Evolutionary conservation across 2,113 vertebrate genomes (phyloP), one percentile per base, ranked within the genome.

Genomic region (Leucoraja erinaceus): DNA sequence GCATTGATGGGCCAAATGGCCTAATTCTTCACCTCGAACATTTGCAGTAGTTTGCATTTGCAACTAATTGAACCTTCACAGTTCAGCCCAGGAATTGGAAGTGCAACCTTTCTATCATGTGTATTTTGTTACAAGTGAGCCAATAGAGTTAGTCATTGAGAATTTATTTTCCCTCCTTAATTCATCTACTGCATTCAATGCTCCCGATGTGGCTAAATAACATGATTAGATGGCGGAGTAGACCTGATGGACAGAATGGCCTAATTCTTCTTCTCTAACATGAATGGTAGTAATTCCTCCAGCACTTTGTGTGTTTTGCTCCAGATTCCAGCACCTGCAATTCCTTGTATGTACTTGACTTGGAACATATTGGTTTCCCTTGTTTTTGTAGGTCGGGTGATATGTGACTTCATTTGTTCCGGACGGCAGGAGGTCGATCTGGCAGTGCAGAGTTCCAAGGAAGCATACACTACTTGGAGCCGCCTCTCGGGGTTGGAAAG

Each of bases 391-490:
- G 98, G 98, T 5, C 96, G 97, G 0, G 96, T 98, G 68, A 94
- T 99, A 93, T 96, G 97, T 94, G 97, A 97, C 76, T 94, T 99
- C 94, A 63, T 96, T 0, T 97, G 97, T 93, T 99, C 98, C 0
- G 97, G 97, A 59, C 94, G 97, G 25, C 96, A 97, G 93, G 99
- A 99, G 93, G 97, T 99, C 0, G 95, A 98, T 79, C 94, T 98
- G 94, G 98, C 97, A 93, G 95, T 99, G 16, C 94, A 97, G 93
- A 98, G 96, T 63, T 98, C 98, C 9, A 97, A 97, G 2, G 72
- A 95, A n/a, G 99, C 98, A 70, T 99, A 97, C 94, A 95, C 97
- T 81, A 95, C 96, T 93, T 99, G 99, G 99, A 97, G 97, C 11
- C 96, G 97, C 94, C 94, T 97, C 94, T 96, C 98, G 0, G 99